These are phyloP conservation scores for Acrossocheilus wenchowensis DNA, from an alignment of 2,797 vertebrate genomes.

Conservation along the genomic window DNA sequence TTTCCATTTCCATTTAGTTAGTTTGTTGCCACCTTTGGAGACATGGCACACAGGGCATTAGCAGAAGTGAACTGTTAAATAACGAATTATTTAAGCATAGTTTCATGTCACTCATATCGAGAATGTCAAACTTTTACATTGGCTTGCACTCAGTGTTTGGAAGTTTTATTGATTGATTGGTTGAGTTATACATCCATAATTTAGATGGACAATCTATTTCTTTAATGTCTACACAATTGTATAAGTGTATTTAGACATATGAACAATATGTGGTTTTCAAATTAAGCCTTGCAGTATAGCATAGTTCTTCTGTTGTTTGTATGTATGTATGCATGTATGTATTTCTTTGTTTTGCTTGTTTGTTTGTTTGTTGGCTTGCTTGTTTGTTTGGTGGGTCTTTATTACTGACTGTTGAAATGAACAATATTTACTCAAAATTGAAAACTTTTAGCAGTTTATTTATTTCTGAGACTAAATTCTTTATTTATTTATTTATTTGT, in stretches of 20 bases:
- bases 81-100: background rate
- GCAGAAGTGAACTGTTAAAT: background rate
- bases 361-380: too few species aligned
- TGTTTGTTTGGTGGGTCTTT: too few species aligned
- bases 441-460: background rate
- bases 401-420: too few species aligned
- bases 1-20: constrained; percentile 60
- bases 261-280: background rate
- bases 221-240: background rate
- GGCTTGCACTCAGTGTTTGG: background rate
- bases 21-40: constrained; percentile 41
- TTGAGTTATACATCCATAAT: background rate
- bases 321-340: too few species aligned
- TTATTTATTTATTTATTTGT: too few species aligned
- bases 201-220: background rate
- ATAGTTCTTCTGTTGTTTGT: background rate
- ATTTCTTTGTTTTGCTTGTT: too few species aligned
- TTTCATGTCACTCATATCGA: background rate
- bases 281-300: background rate
- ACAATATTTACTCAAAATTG: too few species aligned
- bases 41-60: constrained; percentile 7
- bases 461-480: background rate
- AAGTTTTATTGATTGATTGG: background rate
- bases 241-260: background rate
- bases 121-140: background rate